A percentile compares a stretch with the other conserved stretches of the same genome.
These are phyloP conservation scores for Biston betularia DNA, from an alignment of 2,888 invertebrate genomes.

Conservation along the genomic window DNA sequence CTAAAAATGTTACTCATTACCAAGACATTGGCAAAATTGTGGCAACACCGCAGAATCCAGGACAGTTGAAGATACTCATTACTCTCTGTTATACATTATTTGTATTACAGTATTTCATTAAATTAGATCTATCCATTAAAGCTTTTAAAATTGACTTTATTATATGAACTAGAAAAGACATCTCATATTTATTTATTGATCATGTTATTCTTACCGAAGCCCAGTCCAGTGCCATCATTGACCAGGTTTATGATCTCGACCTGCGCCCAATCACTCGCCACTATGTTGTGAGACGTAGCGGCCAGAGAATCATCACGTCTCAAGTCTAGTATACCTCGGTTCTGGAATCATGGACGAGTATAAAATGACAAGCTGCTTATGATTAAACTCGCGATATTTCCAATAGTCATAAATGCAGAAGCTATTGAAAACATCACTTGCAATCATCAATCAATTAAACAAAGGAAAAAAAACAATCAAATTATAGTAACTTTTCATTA, in stretches of 20 bases:
- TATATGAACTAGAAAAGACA: no score
- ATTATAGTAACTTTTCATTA: no score
- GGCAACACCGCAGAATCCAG: no score
- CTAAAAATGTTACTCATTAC: no score
- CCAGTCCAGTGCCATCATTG: slow-evolving; percentile 98
- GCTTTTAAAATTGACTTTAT: no score
- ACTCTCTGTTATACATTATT: no score
- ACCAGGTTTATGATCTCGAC: slow-evolving; percentile 98
- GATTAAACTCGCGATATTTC: background rate
- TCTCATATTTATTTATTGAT: background rate
- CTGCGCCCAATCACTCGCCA: slow-evolving; percentile 97
- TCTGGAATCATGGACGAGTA: slow-evolving; percentile 51
- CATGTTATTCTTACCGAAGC: slow-evolving; percentile 90
- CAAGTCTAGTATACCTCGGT: slow-evolving; percentile 89
- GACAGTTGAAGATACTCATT: no score
- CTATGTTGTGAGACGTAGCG: slow-evolving; percentile 74
- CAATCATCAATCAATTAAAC: background rate
- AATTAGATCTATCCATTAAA: no score
- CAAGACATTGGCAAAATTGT: no score
- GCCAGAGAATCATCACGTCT: slow-evolving; percentile 84
- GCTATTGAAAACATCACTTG: background rate
- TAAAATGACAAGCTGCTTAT: background rate
- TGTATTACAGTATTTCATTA: no score
- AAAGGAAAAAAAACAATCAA: no score
- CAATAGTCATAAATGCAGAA: no score